A percentile compares a stretch with the other conserved stretches of the same genome.
phyloP scores from a whole-genome alignment of 2,113 vertebrate species.

The Alouatta palliata region DNA sequence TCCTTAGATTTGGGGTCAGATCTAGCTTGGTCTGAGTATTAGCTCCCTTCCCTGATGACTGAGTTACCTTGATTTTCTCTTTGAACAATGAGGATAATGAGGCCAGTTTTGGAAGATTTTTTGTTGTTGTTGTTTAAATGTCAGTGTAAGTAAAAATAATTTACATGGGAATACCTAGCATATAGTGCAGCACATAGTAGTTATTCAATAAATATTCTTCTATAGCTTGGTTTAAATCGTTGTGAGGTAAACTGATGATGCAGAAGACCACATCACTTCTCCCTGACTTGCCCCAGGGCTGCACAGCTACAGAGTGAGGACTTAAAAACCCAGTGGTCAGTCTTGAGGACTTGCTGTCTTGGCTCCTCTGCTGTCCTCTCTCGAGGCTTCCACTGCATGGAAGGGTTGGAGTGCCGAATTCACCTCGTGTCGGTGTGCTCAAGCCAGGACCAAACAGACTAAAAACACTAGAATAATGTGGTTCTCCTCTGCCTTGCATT shows the following conservation, averaged over 20 bases:
- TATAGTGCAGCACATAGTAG: fast-evolving
- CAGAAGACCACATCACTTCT: fast-evolving
- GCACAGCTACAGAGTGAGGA: neutral
- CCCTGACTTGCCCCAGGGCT: neutral
- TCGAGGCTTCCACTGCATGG: neutral
- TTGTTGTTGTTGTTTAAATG: neutral
- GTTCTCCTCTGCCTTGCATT: neutral
- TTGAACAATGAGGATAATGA: neutral
- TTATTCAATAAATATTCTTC: neutral
- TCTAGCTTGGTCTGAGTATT: neutral
- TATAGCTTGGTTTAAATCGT: neutral
- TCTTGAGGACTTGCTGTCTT: neutral
- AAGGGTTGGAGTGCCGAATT: fast-evolving
- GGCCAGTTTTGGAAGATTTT: neutral
- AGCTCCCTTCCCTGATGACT: neutral
- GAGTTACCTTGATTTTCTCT: neutral
- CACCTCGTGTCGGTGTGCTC: fast-evolving
- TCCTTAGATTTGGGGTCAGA: neutral
- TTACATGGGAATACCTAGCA: neutral
- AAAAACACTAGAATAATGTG: too few relatives aligned
- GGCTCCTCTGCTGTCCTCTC: neutral
- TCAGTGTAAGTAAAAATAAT: neutral
- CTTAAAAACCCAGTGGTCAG: neutral
- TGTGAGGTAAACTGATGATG: too few relatives aligned
- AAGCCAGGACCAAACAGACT: neutral